phyloP scores from a whole-genome alignment of 2,797 vertebrate genomes.

The Balearica regulorum region DNA sequence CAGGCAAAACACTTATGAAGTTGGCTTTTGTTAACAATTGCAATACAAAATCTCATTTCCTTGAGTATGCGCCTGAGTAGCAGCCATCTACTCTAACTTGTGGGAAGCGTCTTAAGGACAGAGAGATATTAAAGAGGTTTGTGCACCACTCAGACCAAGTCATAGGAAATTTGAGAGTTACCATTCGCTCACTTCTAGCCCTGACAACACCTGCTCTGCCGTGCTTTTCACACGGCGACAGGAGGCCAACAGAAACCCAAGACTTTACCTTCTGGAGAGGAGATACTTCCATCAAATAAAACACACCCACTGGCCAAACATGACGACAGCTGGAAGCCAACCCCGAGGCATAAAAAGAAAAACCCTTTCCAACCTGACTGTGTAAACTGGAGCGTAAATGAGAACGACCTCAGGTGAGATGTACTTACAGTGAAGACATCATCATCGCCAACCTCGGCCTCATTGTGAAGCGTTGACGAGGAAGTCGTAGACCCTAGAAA shows the following conservation, averaged over 20 bases:
- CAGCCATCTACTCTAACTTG: not conserved
- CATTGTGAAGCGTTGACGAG: constrained; percentile 95
- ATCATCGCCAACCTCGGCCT: constrained; percentile 95
- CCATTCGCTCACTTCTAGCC: not conserved
- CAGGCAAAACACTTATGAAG: not conserved
- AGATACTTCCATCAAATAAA: not conserved
- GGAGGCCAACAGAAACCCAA: not conserved
- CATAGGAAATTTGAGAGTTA: not conserved
- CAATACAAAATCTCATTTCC: not conserved
- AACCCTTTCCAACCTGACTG: not conserved
- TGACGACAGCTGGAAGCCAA: accelerated
- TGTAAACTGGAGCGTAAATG: not conserved
- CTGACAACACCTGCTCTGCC: not conserved
- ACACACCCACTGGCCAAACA: constrained; percentile 3
- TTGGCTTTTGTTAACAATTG: not conserved
- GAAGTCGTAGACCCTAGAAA: constrained; percentile 94
- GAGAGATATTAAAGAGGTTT: not conserved
- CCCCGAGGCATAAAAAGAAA: not conserved
- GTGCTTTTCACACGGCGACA: accelerated
- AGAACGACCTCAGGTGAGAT: not conserved
- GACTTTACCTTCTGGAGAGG: not conserved
- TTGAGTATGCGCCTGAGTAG: not conserved
- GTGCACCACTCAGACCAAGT: not conserved
- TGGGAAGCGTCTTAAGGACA: not conserved
- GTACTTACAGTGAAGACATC: constrained; percentile 96